Conservation (phyloP, 2,113 vertebrate genomes). For the Arothron firmamentum region DNA sequence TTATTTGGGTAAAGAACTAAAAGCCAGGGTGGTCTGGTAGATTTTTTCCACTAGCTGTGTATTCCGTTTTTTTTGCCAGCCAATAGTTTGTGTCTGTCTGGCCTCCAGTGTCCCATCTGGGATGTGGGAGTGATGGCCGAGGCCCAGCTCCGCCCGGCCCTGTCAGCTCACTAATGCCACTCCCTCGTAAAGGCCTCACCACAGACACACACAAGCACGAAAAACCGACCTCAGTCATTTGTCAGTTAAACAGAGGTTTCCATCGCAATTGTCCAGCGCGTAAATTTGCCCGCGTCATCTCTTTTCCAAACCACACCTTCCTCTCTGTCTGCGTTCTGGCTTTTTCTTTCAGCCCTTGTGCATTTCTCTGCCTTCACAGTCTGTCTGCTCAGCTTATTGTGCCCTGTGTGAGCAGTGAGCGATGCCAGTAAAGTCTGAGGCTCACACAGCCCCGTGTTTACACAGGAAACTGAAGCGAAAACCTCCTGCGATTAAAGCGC, state of each 20-base stretch:
- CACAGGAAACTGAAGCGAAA: constrained; percentile 50
- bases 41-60: constrained; percentile 26
- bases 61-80: constrained; percentile 38
- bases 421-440: constrained; percentile 55
- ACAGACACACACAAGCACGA: constrained; percentile 27
- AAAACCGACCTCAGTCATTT: constrained; percentile 35
- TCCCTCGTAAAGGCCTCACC: constrained; percentile 47
- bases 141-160: constrained; percentile 19
- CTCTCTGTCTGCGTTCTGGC: constrained; percentile 31
- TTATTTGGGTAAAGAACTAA: constrained; percentile 26
- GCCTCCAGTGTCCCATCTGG: constrained; percentile 36
- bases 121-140: constrained; percentile 27
- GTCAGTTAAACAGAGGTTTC: constrained; percentile 50
- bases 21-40: constrained; percentile 39
- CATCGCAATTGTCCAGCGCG: constrained; percentile 17
- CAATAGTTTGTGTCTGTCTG: constrained; percentile 42
- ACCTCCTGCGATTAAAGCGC: constrained; percentile 37
- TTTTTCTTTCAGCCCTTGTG: constrained; percentile 35
- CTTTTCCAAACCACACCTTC: constrained; percentile 56
- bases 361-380: constrained; percentile 33
- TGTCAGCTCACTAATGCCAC: constrained; percentile 35
- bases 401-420: constrained; percentile 41
- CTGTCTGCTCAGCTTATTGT: constrained; percentile 51
- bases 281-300: constrained; percentile 21
- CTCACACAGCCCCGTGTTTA: constrained; percentile 50